Base-by-base conservation (phyloP, 2,888 invertebrate genomes). In the Allacma fusca region DNA sequence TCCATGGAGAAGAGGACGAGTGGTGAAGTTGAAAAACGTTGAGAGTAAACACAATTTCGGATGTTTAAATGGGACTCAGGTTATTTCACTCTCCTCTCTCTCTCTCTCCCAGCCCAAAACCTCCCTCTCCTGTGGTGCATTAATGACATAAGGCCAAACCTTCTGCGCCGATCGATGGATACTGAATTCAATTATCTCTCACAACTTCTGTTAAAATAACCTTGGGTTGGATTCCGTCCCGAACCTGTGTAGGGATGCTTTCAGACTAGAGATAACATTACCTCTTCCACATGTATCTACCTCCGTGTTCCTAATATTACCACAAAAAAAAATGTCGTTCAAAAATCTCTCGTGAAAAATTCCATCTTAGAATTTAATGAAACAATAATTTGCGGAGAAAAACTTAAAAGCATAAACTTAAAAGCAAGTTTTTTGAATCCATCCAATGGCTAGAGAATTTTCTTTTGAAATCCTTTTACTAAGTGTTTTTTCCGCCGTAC, bases 111-210 rank as follows among this genome's bases (percentile, higher is more conserved):
- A 13, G n/a, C 19, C 50, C 50, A n/a, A 50, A n/a, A 13, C 9
- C 19, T 13, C 40, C 40, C 5, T 13, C 13, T 40, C 13, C 40
- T 40, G 13, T 40, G 13, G 13, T 13, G 40, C 13, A 40, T 13
- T 34, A 34, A 34, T 34, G 5, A 34, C 34, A 34, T 34, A 34
- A 34, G 34, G 34, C 34, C 34, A 34, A 9, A 34, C 5, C 34
- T 34, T 34, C 34, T 34, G 34, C 34, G 5, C 34, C 62, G 24
- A 62, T 62, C 62, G 62, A 62, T 62, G 26, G 62, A 62, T 62
- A 24, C 26, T 23, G 62, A 62, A 62, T 62, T 62, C 62, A 62
- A 62, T 62, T 62, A 62, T 26, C 62, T 24, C 23, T 12, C 9
- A 26, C 62, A 62, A 26, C n/a, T 24, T 50, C 50, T 50, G 50